Percentiles rank a stretch among this genome's conserved stretches.
phyloP scores from a whole-genome alignment of 2,888 invertebrate genomes.

The Sepioteuthis lessoniana region DNA sequence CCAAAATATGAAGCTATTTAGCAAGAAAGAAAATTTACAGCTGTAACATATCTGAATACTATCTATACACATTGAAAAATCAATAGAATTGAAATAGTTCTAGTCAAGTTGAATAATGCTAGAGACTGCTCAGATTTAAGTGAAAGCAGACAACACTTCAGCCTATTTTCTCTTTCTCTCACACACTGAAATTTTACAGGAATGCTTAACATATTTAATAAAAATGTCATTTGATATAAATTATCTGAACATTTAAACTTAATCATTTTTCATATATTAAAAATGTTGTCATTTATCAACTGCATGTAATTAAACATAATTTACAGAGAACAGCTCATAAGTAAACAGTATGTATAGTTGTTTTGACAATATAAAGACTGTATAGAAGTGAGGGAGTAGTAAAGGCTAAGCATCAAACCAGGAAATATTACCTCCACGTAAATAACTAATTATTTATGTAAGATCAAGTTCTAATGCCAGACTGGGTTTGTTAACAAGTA shows the following conservation, averaged over 20 bases:
- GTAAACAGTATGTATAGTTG: not conserved
- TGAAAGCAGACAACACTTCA: not conserved
- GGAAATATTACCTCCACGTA: too few relatives aligned
- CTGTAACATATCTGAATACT: slow-evolving; percentile 1
- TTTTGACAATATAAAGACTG: too few relatives aligned
- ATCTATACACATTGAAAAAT: not conserved
- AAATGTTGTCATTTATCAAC: not conserved
- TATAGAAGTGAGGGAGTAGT: too few relatives aligned
- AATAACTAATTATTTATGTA: too few relatives aligned
- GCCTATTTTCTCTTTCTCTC: not conserved
- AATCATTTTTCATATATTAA: not conserved
- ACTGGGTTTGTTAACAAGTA: too few relatives aligned
- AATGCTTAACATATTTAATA: not conserved
- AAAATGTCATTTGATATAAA: not conserved
- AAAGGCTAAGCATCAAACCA: too few relatives aligned
- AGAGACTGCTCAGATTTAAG: not conserved
- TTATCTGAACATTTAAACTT: not conserved
- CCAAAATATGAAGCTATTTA: too few relatives aligned
- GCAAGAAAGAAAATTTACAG: not conserved
- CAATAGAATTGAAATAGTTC: not conserved
- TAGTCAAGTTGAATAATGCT: not conserved
- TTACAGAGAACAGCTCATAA: not conserved
- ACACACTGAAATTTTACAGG: not conserved
- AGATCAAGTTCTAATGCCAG: too few relatives aligned
- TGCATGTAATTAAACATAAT: not conserved